Conservation (phyloP, 2,888 invertebrate species). For the Drosophila koepferae region DNA sequence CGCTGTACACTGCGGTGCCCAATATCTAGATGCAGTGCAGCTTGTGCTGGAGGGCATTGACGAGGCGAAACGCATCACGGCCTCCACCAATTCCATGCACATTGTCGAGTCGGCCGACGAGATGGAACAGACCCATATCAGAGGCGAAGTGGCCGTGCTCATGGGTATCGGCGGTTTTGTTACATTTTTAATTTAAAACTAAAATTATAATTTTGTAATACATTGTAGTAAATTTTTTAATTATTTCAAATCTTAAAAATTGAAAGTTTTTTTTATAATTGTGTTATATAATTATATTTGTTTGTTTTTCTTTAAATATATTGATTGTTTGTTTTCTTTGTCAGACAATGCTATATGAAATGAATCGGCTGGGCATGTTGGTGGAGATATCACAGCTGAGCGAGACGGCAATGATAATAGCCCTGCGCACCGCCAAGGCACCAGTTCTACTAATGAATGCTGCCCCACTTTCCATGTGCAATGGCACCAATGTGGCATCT, state of each 20-base stretch:
- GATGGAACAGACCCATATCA: conserved; percentile 87
- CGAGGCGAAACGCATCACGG: conserved; percentile 87
- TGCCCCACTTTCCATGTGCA: conserved; percentile 88
- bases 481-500: conserved; percentile 89
- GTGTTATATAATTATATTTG: too few relatives aligned
- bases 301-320: background rate
- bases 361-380: conserved; percentile 90
- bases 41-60: conserved; percentile 89
- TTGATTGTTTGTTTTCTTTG: background rate
- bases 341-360: conserved; percentile 88
- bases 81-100: conserved; percentile 86
- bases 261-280: too few relatives aligned
- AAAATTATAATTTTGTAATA: too few relatives aligned
- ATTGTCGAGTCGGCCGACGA: conserved; percentile 87
- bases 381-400: conserved; percentile 89
- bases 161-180: conserved; percentile 87
- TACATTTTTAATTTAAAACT: too few relatives aligned
- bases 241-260: too few relatives aligned
- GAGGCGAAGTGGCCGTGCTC: conserved; percentile 88
- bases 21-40: conserved; percentile 89
- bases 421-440: conserved; percentile 87
- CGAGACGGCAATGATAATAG: conserved; percentile 88
- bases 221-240: too few relatives aligned
- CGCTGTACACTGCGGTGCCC: conserved; percentile 87
- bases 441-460: conserved; percentile 89